Conservation (phyloP, 2,888 invertebrate species). For the Hirtodrosophila cameraria region DNA sequence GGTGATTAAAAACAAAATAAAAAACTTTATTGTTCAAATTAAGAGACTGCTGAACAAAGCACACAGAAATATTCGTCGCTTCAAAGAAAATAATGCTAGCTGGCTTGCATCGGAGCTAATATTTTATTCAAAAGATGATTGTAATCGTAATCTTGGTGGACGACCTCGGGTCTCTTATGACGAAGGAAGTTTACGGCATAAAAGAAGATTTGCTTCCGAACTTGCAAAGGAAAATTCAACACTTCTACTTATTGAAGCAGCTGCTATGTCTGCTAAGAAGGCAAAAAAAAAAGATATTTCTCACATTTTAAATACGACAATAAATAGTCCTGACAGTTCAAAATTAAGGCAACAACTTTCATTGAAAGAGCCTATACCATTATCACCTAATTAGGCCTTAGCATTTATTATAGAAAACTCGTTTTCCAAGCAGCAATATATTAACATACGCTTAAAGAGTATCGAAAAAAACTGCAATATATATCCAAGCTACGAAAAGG, state of each 20-base stretch:
- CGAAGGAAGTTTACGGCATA: slow-evolving; percentile 12
- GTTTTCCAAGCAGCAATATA: slow-evolving; percentile 21
- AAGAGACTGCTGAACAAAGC: slow-evolving; percentile 15
- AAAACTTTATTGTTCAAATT: not conserved
- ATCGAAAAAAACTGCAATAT: slow-evolving; percentile 15
- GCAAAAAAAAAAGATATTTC: slow-evolving; percentile 3
- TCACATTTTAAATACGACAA: slow-evolving; percentile 1
- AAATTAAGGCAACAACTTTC: slow-evolving; percentile 17
- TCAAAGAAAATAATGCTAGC: slow-evolving; percentile 20
- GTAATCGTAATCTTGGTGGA: slow-evolving; percentile 7
- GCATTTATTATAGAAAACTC: slow-evolving; percentile 20
- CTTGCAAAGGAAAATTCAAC: slow-evolving; percentile 21
- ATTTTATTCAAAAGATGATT: slow-evolving; percentile 22
- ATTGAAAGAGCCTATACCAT: slow-evolving; percentile 20
- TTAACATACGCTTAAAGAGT: slow-evolving; percentile 19
- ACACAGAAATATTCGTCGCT: slow-evolving; percentile 18
- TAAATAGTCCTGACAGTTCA: slow-evolving; percentile 12
- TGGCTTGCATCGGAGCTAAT: slow-evolving; percentile 22
- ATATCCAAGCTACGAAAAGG: slow-evolving; percentile 9
- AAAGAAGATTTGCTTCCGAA: slow-evolving; percentile 10
- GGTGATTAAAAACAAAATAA: slow-evolving; percentile 5
- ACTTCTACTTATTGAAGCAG: slow-evolving; percentile 10
- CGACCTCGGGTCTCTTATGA: slow-evolving; percentile 14
- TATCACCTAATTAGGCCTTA: slow-evolving; percentile 21
- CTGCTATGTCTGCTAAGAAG: slow-evolving; percentile 10